A percentile compares a stretch with the other conserved stretches of the same genome.
Evolutionary conservation across 2,888 invertebrate genomes (phyloP).

Genomic region (Polydesmus complanatus): DNA sequence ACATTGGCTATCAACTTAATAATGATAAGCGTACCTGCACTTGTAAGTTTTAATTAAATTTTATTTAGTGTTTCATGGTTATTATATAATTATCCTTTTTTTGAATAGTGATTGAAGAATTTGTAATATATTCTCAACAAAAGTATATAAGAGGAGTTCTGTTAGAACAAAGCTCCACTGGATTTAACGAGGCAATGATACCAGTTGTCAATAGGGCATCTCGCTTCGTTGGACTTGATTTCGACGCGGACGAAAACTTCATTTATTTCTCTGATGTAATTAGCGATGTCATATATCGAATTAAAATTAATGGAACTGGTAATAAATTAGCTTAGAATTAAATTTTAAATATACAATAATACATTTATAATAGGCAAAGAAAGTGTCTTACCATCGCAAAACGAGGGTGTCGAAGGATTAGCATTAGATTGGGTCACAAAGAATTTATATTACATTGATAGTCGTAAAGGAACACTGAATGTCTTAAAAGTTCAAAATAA

Average conservation of each 20-base stretch:
- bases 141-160: conserved; percentile 87
- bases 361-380: conserved; percentile 43
- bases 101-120: conserved; percentile 54
- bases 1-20: conserved; percentile 67
- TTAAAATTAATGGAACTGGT: conserved; percentile 37
- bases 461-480: conserved; percentile 82
- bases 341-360: background rate
- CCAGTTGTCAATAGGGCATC: conserved; percentile 85
- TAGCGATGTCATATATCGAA: conserved; percentile 75
- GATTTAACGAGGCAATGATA: conserved; percentile 86
- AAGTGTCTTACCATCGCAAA: conserved; percentile 85
- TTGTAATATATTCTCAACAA: conserved; percentile 89
- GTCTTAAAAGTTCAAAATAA: conserved; percentile 79
- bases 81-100: conserved; percentile 18
- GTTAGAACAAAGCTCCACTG: conserved; percentile 69
- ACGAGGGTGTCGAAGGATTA: conserved; percentile 90
- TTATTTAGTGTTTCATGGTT: conserved; percentile 1
- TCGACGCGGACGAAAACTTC: conserved; percentile 73
- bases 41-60: conserved; percentile 29
- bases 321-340: conserved; percentile 9
- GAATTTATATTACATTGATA: conserved; percentile 89
- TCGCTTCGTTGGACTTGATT: conserved; percentile 87
- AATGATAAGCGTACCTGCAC: conserved; percentile 64
- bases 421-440: conserved; percentile 93
- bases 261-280: conserved; percentile 97